phyloP scores from a whole-genome alignment of 2,888 invertebrate species.

The Hedychridium roseum region DNA sequence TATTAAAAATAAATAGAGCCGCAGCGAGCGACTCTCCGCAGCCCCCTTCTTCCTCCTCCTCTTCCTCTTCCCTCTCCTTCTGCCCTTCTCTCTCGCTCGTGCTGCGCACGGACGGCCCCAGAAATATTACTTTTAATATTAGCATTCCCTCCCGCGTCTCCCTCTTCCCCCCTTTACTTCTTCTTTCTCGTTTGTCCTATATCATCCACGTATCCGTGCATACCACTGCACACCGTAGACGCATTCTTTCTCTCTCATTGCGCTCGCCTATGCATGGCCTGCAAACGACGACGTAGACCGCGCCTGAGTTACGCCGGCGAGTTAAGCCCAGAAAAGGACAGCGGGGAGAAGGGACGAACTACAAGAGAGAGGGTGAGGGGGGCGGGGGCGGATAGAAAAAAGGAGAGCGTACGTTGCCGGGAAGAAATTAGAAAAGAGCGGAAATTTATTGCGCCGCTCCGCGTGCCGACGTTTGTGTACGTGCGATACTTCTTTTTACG shows the following conservation, averaged over 20 bases:
- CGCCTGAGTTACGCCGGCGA: constrained; percentile 21
- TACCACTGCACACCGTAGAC: too few relatives aligned
- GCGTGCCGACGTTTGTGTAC: constrained; percentile 6
- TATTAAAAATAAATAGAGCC: constrained; percentile 63
- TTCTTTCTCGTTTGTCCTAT: constrained; percentile 4
- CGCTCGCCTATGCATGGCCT: constrained; percentile 13
- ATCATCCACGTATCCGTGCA: too few relatives aligned
- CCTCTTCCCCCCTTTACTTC: constrained; percentile 7
- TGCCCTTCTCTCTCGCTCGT: constrained; percentile 28
- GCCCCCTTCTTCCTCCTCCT: too few relatives aligned
- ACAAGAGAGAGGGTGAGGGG: neutral
- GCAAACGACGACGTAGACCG: constrained; percentile 30
- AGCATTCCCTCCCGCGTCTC: constrained; percentile 45
- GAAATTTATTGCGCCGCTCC: constrained; percentile 28
- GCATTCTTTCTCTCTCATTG: constrained; percentile 20
- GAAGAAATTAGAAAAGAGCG: constrained; percentile 34
- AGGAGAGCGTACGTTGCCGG: constrained; percentile 19
- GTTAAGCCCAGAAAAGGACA: constrained; percentile 18
- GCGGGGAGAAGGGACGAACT: neutral
- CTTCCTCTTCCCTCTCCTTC: constrained; percentile 2
- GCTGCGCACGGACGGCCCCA: constrained; percentile 59
- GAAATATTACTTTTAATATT: constrained; percentile 65
- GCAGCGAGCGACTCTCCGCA: constrained; percentile 6
- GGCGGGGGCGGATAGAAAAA: constrained; percentile 1
- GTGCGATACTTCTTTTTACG: constrained; percentile 1